Base-by-base conservation (phyloP, 2,888 invertebrate species). In the Leptopilina myrica region DNA sequence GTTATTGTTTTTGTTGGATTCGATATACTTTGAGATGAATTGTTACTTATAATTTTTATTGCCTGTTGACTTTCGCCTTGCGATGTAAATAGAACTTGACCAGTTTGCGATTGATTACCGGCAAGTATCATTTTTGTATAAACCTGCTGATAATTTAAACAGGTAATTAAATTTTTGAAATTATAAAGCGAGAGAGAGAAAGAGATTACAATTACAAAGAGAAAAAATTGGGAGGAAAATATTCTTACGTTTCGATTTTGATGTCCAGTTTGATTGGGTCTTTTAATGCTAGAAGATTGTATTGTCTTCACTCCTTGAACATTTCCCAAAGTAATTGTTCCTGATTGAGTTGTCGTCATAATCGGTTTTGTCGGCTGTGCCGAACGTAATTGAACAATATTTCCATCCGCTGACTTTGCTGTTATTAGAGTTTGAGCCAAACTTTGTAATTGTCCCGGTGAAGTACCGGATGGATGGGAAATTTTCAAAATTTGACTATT, bases 1-100 rank as follows among this genome's bases (percentile, higher is more conserved):
- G 95, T 94, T 69, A 95, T 94, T 0, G 95, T 94, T 90, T 95
- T 95, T 7, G 94, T 91, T 1, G 93, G 91, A 77, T 90, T 92
- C 56, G 91, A 87, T 33, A 92, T 84, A 59, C 85, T 86, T 66
- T 86, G 87, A 82, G 79, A 88, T 5, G 89, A 83, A 3, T 82
- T 88, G 76, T 87, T 89, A 76, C 89, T 91, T 78, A 92, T 80
- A 81, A 92, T 89, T 83, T 92, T 92, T 14, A 92, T 88, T 11
- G 90, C 88, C 78, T 89, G 90, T 76, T 87, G 90, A 81, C 80
- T 88, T 46, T 90, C 90, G 65, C 85, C 86, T 66, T 91, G 91
- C 15, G 89, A 88, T 12, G 92, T 88, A 76, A 92, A 86, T n/a
- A 92, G 83, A 66, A 92, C 88, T 81, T 91, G 91, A 20, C 89